Base-by-base conservation (phyloP, 2,113 vertebrate species). In the Vidua macroura region DNA sequence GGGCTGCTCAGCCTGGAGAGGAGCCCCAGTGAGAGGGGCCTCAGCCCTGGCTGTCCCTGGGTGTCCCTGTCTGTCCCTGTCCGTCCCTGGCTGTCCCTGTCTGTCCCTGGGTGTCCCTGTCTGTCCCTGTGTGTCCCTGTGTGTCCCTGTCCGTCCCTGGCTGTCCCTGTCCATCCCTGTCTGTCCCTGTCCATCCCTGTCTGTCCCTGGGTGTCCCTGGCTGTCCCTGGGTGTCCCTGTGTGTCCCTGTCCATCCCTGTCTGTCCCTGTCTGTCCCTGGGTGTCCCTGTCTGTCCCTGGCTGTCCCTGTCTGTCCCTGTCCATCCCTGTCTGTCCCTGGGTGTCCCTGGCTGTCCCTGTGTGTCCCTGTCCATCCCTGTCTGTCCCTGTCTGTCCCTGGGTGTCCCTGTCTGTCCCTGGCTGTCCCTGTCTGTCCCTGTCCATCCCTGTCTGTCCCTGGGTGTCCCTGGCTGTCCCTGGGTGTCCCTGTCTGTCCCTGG, bases 381-480 rank as follows among this genome's bases (percentile, higher is more conserved):
- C 4, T 51, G 46, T 51, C n/a, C 13, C 24, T 49, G 17, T 1
- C 1, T 68, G 17, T 20, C 24, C 66, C 46, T 49, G n/a, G 0
- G 2, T 49, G 33, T 67, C 44, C 21, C 39, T 64, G 62, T 10
- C 1, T 43, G 19, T 31, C 39, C 28, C 62, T 64, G 35, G 35
- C 35, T 35, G 35, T 35, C 35, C 35, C 35, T 35, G 35, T 35
- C 35, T 35, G 35, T 35, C 35, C 35, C 35, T 35, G 35, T 35
- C 35, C 8, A 8, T 35, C 35, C 35, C 35, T 35, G 35, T 35
- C 35, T 35, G 35, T 35, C 35, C 35, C 35, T 35, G 35, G 35
- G 35, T 35, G 35, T 35, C 35, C 35, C 35, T 35, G 35, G 7
- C 35, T 35, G 35, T 35, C 35, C 35, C 35, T 35, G 35, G n/a